phyloP scores from a whole-genome alignment of 1,140 invertebrate species.

The Tetramorium parvispinum region DNA sequence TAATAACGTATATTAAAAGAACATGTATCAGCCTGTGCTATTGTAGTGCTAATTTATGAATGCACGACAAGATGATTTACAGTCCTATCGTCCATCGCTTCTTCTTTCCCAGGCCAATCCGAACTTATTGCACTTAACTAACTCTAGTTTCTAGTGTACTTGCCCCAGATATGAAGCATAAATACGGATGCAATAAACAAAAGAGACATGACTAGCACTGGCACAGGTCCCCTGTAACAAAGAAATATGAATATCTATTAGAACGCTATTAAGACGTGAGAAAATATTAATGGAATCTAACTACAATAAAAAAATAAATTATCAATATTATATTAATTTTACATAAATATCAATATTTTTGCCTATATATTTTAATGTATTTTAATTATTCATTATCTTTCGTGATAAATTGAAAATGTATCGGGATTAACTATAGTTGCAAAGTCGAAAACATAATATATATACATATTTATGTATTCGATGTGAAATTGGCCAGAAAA shows the following conservation, averaged over 20 bases:
- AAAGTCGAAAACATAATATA: no score
- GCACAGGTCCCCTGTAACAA: constrained; percentile 96
- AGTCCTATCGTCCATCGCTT: background rate
- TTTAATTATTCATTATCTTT: background rate
- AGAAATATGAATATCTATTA: constrained; percentile 58
- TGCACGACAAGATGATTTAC: background rate
- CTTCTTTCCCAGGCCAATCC: background rate
- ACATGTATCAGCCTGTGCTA: background rate
- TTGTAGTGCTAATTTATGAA: background rate
- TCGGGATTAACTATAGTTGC: background rate
- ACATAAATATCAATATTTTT: no score
- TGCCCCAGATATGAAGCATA: constrained; percentile 99
- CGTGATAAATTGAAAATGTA: background rate
- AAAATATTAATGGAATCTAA: background rate
- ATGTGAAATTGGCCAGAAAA: no score
- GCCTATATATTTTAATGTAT: no score
- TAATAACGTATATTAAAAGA: constrained; percentile 23
- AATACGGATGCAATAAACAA: constrained; percentile 99
- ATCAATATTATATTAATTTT: no score
- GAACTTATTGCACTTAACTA: background rate
- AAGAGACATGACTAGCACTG: constrained; percentile 99
- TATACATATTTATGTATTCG: no score
- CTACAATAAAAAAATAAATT: background rate
- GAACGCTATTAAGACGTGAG: background rate
- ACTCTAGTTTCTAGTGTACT: constrained; percentile 97